These are phyloP conservation scores for Oenanthe oenanthe DNA, from an alignment of 2,113 vertebrate genomes.

Conservation along the genomic window DNA sequence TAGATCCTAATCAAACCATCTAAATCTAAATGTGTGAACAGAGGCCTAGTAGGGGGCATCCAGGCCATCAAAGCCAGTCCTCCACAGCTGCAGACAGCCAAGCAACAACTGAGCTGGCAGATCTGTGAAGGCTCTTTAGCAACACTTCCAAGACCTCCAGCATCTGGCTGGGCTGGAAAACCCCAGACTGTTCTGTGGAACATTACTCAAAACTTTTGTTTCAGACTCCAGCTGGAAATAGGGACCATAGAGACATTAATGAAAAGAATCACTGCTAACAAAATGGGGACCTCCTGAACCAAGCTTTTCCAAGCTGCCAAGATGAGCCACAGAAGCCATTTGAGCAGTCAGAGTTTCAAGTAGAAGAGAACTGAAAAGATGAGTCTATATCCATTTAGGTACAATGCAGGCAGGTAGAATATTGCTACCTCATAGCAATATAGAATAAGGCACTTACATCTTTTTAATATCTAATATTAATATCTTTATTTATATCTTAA, in stretches of 20 bases:
- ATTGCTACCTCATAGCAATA: neutral
- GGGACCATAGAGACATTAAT: neutral
- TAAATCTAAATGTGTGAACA: neutral
- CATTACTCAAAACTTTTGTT: neutral
- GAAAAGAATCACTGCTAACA: neutral
- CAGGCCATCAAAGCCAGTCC: neutral
- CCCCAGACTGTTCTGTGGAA: neutral
- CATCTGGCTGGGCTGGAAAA: neutral
- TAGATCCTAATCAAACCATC: neutral
- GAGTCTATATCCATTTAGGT: neutral
- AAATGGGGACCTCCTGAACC: neutral
- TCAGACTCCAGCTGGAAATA: neutral
- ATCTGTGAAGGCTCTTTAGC: neutral
- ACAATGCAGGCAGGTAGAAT: neutral
- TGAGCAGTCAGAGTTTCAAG: neutral
- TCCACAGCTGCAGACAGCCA: neutral
- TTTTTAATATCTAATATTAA: neutral
- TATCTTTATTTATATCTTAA: too few species aligned
- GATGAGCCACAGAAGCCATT: neutral
- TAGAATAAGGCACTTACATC: neutral
- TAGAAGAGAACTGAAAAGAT: neutral
- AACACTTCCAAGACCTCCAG: conserved; percentile 5
- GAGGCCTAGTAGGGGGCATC: neutral
- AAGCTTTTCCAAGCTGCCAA: neutral
- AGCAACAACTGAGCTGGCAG: neutral